Evolutionary conservation across 2,113 vertebrate species (phyloP), one percentile per base, ranked within the genome.

Genomic region (Aviceda subcristata): DNA sequence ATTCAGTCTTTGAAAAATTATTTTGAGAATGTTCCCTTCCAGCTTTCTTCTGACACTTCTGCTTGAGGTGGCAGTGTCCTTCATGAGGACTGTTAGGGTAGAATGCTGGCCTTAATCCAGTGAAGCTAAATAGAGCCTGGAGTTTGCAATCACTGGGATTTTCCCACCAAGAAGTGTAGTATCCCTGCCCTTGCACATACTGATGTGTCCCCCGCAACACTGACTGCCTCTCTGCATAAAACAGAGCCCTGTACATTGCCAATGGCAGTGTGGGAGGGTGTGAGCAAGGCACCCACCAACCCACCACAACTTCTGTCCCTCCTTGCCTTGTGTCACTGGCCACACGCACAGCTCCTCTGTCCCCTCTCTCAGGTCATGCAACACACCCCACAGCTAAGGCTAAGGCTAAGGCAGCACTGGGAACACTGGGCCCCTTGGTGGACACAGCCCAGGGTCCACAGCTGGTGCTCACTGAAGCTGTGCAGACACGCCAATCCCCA

Each of bases 391-490:
- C 1, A 3, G 67, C 41, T n/a, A 32, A 57, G 32, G 30, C n/a
- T 36, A 41, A 50, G 22, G 22, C 38, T 21, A 6, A 16, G 43
- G 21, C 69, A 77, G 53, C 2, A 0, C 43, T 14, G 36, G 56
- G 30, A 53, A 10, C 32, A 24, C 32, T 1, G 1, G 2, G 17
- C 2, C 32, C 15, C 8, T 2, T 7, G 14, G 51, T 6, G 43
- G 9, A 22, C 43, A 23, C 53, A 38, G 55, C 71, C 36, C 4
- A 4, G 27, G 11, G 7, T 10, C 23, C 0, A 0, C 59, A 73
- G 53, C n/a, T 1, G 0, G 53, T 2, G 21, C 36, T 19, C 17
- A 27, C 27, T 4, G 5, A 34, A 56, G 67, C 60, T 5, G 0
- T 1, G n/a, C 12, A 15, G 41, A 27, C 26, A 11, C 0, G 0